Percentiles rank a stretch among this genome's conserved stretches.
Evolutionary conservation across 2,888 invertebrate species (phyloP).

Genomic region (Gerris lacustris): DNA sequence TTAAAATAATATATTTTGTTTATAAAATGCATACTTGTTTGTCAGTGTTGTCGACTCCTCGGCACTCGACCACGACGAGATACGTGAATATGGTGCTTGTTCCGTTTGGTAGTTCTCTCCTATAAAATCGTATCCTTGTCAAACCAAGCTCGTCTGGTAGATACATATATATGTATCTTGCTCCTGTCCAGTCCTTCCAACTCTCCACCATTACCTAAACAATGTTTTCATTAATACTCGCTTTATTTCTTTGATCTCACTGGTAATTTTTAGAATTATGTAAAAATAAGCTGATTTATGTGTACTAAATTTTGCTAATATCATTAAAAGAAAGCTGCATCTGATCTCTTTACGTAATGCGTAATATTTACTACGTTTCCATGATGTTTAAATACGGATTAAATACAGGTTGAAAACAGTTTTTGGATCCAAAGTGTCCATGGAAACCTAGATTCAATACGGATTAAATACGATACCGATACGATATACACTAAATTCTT

Average conservation of each 20-base stretch:
- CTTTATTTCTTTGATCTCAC: background rate
- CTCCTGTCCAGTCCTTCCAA: constrained; percentile 41
- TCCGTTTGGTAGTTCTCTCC: constrained; percentile 35
- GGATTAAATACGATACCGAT: no score
- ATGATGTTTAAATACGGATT: no score
- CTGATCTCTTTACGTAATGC: no score
- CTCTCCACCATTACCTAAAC: constrained; percentile 36
- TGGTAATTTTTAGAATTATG: background rate
- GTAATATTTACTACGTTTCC: no score
- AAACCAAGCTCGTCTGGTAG: constrained; percentile 38
- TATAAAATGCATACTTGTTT: constrained; percentile 31
- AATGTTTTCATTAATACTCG: background rate
- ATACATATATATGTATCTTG: constrained; percentile 38
- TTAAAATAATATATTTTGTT: background rate
- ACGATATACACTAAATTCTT: no score
- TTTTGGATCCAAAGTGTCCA: no score
- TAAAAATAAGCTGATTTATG: background rate
- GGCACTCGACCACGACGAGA: constrained; percentile 37
- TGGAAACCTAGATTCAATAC: no score
- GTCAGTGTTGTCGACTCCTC: constrained; percentile 32
- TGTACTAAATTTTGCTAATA: background rate
- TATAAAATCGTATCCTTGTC: constrained; percentile 36
- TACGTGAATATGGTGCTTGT: constrained; percentile 38
- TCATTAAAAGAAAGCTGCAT: no score
- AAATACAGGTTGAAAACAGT: no score